Evolutionary conservation across 2,888 invertebrate species (phyloP).

Genomic region (Hemicrepidius hirtus): DNA sequence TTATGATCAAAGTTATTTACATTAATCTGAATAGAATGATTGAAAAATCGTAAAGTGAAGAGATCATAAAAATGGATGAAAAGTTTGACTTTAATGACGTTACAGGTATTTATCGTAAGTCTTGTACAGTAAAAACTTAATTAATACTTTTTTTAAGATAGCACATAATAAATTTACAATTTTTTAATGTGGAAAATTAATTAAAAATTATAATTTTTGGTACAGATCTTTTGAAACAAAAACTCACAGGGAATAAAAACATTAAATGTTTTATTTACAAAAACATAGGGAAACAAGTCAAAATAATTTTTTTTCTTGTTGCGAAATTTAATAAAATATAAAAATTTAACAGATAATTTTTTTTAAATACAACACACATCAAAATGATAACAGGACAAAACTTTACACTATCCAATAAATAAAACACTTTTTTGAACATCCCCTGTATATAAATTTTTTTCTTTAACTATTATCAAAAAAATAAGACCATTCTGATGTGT

Average conservation of each 20-base stretch:
- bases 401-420: too few relatives aligned
- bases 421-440: too few relatives aligned
- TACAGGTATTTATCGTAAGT: not conserved
- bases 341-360: too few relatives aligned
- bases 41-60: not conserved
- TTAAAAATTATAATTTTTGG: slow-evolving; percentile 10
- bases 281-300: too few relatives aligned
- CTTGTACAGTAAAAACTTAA: slow-evolving; percentile 1
- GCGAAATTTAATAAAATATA: too few relatives aligned
- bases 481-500: not conserved
- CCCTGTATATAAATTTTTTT: too few relatives aligned
- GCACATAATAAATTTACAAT: too few relatives aligned
- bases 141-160: slow-evolving; percentile 4
- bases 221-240: not conserved
- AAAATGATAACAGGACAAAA: not conserved
- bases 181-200: not conserved
- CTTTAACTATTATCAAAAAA: too few relatives aligned
- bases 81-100: not conserved
- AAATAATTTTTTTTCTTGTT: too few relatives aligned
- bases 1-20: slow-evolving; percentile 1
- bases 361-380: slow-evolving; percentile 1
- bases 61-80: slow-evolving; percentile 24
- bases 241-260: too few relatives aligned
- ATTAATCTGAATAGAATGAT: not conserved
- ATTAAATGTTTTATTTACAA: too few relatives aligned